A percentile compares a stretch with the other conserved stretches of the same genome.
Evolutionary conservation across 2,888 invertebrate species (phyloP).

Genomic region (Chaitophorus viminalis): DNA sequence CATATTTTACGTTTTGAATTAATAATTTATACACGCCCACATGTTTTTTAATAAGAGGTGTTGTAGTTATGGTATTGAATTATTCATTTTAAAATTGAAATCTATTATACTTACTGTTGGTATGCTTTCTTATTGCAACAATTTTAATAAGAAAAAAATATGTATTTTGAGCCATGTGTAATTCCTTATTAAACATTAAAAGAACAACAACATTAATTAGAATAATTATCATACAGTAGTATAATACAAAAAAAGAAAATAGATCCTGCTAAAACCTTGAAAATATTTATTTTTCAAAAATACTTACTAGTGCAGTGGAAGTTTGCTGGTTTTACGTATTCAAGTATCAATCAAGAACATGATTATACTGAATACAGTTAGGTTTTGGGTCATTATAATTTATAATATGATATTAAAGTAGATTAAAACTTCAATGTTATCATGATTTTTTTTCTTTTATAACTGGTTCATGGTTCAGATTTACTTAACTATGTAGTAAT

Average conservation of each 20-base stretch:
- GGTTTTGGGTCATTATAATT: too few species aligned
- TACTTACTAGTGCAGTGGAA: neutral
- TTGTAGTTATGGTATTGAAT: conserved; percentile 39
- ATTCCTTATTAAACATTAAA: neutral
- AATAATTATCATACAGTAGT: neutral
- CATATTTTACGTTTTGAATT: conserved; percentile 29
- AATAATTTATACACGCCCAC: conserved; percentile 24
- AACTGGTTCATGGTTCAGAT: too few species aligned
- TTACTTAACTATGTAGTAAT: too few species aligned
- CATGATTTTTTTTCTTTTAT: too few species aligned
- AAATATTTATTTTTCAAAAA: neutral
- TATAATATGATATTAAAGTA: too few species aligned
- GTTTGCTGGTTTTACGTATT: too few species aligned
- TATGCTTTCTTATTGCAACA: neutral
- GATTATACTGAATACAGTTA: too few species aligned
- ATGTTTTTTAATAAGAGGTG: neutral
- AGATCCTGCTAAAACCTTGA: neutral
- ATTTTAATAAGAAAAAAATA: conserved; percentile 12
- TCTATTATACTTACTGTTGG: conserved; percentile 9
- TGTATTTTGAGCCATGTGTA: neutral
- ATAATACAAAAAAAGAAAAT: neutral
- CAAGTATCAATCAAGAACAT: too few species aligned
- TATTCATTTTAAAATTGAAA: conserved; percentile 53
- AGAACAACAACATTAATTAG: neutral
- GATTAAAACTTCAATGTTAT: too few species aligned